Evolutionary conservation across 2,888 invertebrate species (phyloP).

Genomic region (Frankliniella intonsa): DNA sequence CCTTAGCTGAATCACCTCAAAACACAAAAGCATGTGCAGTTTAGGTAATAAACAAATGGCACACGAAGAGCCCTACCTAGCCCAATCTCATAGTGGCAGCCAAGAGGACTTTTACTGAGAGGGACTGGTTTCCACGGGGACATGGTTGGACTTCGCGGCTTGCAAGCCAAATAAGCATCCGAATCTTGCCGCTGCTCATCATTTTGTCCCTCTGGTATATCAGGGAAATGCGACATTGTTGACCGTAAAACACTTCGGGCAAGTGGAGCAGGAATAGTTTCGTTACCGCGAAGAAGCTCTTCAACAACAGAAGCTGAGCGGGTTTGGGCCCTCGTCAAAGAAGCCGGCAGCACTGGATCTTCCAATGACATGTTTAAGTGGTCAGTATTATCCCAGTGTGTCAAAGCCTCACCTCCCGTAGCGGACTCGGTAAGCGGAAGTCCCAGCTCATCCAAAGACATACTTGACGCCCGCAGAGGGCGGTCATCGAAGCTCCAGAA

Average conservation of each 20-base stretch:
- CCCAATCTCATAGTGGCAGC: neutral
- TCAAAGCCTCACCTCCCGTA: neutral
- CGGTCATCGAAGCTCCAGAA: constrained; percentile 35
- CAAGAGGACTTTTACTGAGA: constrained; percentile 1
- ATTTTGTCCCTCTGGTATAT: neutral
- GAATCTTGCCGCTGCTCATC: neutral
- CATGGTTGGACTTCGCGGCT: neutral
- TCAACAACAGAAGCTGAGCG: constrained; percentile 9
- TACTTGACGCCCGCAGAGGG: constrained; percentile 29
- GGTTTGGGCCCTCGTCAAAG: neutral
- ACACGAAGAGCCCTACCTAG: neutral
- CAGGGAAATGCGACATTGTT: neutral
- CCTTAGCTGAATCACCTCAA: too few species aligned
- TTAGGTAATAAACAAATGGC: neutral
- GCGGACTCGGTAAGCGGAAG: constrained; percentile 32
- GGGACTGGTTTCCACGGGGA: neutral
- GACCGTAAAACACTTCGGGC: neutral
- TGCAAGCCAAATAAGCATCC: neutral
- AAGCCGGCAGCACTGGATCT: neutral
- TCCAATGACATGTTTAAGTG: neutral
- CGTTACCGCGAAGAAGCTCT: constrained; percentile 1
- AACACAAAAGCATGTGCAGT: too few species aligned
- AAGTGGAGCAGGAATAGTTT: neutral
- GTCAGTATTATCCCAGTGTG: constrained; percentile 8
- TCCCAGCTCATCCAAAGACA: constrained; percentile 34